Percentiles rank a stretch among this genome's conserved stretches.
Evolutionary conservation across 2,888 invertebrate genomes (phyloP).

Genomic region (Lamellibrachia columna): DNA sequence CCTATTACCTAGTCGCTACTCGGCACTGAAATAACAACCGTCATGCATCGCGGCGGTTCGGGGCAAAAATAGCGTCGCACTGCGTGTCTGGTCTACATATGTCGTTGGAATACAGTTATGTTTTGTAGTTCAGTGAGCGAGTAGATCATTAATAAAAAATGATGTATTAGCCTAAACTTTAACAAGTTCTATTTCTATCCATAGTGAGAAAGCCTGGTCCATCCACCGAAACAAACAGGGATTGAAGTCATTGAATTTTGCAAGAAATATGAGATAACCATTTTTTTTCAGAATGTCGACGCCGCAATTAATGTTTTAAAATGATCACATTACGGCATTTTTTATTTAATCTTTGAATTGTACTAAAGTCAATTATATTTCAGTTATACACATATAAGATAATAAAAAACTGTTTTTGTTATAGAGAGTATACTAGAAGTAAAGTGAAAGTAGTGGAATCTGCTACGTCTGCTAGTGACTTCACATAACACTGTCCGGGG

Average conservation of each 20-base stretch:
- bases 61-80: neutral
- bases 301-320: too few relatives aligned
- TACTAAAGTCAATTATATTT: too few relatives aligned
- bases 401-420: too few relatives aligned
- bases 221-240: neutral
- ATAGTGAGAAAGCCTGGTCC: neutral
- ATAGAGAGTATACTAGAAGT: too few relatives aligned
- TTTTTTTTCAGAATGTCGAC: too few relatives aligned
- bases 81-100: neutral
- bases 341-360: too few relatives aligned
- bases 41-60: neutral
- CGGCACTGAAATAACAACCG: neutral
- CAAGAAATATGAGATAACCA: too few relatives aligned
- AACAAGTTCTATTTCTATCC: neutral
- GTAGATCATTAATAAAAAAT: neutral
- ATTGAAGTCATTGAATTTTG: neutral
- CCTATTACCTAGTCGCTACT: neutral
- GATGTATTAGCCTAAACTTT: neutral
- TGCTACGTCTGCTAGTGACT: too few relatives aligned
- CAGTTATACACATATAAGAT: too few relatives aligned
- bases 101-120: neutral
- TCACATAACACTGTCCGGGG: too few relatives aligned
- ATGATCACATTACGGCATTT: too few relatives aligned
- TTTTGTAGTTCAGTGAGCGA: neutral
- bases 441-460: too few relatives aligned